Evolutionary conservation across 2,113 vertebrate genomes (phyloP).

Genomic region (Scopus umbretta): DNA sequence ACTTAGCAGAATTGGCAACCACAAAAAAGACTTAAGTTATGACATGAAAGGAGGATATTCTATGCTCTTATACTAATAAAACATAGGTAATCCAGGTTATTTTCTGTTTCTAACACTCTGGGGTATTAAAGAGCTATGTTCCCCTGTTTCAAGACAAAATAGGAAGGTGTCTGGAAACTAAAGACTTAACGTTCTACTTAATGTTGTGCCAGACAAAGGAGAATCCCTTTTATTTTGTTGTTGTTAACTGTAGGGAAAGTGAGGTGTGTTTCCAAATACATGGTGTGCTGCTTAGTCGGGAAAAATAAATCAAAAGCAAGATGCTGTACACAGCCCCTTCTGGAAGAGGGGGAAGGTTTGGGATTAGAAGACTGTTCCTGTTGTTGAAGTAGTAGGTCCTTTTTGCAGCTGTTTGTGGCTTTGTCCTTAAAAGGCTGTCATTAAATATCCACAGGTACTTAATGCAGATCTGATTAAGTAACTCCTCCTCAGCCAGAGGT

Average conservation of each 20-base stretch:
- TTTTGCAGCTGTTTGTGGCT: not conserved
- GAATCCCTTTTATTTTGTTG: not conserved
- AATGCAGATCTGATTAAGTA: not conserved
- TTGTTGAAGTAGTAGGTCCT: not conserved
- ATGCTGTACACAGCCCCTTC: not conserved
- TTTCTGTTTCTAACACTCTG: not conserved
- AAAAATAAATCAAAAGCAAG: not conserved
- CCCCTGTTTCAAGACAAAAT: not conserved
- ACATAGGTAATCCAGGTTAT: not conserved
- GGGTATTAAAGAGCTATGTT: not conserved
- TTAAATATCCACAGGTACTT: not conserved
- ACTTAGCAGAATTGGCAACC: not conserved
- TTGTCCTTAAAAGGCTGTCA: conserved; percentile 1
- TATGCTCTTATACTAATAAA: not conserved
- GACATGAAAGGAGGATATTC: not conserved
- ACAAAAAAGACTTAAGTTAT: not conserved
- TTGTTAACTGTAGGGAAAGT: not conserved
- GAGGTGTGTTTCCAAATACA: not conserved
- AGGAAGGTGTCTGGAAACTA: not conserved
- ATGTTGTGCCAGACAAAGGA: not conserved
- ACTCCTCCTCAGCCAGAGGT: conserved; percentile 29
- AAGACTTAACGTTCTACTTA: not conserved
- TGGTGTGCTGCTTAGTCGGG: not conserved
- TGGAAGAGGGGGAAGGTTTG: not conserved
- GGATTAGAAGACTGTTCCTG: not conserved